These are phyloP conservation scores for Nycticebus coucang DNA, from an alignment of 2,113 vertebrate genomes.

Conservation along the genomic window DNA sequence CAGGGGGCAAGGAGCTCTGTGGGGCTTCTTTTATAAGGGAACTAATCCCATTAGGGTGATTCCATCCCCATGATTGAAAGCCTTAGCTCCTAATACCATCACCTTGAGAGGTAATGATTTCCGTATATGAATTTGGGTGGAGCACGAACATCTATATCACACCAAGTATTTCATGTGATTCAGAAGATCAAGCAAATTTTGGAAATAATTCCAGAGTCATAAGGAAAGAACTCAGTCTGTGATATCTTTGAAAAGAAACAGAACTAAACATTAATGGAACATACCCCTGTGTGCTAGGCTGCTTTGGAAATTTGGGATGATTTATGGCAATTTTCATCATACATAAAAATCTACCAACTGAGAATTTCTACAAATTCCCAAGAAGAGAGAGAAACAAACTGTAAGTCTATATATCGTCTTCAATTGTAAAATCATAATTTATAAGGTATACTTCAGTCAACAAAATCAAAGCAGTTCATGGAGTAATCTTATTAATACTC, in stretches of 20 bases:
- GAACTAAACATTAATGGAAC: background rate
- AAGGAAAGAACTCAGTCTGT: background rate
- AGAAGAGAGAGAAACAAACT: background rate
- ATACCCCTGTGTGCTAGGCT: background rate
- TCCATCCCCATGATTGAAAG: background rate
- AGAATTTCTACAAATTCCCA: constrained; percentile 9
- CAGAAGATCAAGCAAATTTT: background rate
- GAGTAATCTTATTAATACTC: constrained; percentile 4
- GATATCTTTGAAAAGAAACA: background rate
- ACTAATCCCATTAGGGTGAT: no score
- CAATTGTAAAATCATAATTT: constrained; percentile 5
- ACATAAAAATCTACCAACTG: background rate
- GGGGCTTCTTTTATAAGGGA: background rate
- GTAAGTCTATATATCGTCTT: background rate
- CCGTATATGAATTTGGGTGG: no score
- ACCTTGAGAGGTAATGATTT: background rate
- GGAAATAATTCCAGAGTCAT: background rate
- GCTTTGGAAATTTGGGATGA: background rate
- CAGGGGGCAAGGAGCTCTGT: background rate
- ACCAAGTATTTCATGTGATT: background rate
- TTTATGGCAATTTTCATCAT: background rate
- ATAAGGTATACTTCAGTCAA: background rate
- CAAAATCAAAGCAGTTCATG: background rate
- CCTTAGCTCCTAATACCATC: background rate
- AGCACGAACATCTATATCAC: background rate